Base-by-base conservation (phyloP, 2,888 invertebrate species). In the Mystacides longicornis region DNA sequence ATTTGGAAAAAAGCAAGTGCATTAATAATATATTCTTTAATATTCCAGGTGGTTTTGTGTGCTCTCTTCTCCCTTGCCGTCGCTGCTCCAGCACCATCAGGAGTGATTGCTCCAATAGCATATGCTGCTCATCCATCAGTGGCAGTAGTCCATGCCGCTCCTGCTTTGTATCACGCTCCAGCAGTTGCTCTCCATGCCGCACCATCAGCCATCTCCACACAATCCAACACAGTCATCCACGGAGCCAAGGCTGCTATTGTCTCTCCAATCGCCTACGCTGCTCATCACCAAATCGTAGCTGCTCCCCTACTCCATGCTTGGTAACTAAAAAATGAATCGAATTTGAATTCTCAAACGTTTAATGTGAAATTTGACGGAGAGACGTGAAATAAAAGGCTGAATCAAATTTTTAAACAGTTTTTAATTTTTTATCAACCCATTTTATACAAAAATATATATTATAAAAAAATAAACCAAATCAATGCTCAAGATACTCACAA, bases 11-110 rank as follows among this genome's bases (percentile, higher is more conserved):
- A n/a, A n/a, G n/a, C 27, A 27, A 27, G 11, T 5, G 27, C 11
- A 27, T 27, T 27, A 27, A 27, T 7, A 11, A 11, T 27, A 27
- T 5, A 11, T 27, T 7, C 11, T 27, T 27, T 27, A 27, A 31
- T 53, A 55, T 64, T 62, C 1, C 62, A 71, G 69, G 68, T 71
- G 67, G 71, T 71, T 61, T 70, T 77, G 69, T 73, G 70, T 64
- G 73, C 72, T 67, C 67, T 77, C 59, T 64, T 75, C 61, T 73
- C 68, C 60, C 68, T 68, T 56, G 74, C 76, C 62, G 55, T 54
- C 16, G 63, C 65, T 42, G 59, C 60, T 20, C 58, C 53, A 31
- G 57, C 51, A 33, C 33, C 54, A 54, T 58, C 59, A 22, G 58
- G 54, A 46, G 14, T 56, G 3, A 9, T 59, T 33, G 54, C 53